Base-by-base conservation (phyloP, 2,113 vertebrate genomes). In the Dipodomys ordii region DNA sequence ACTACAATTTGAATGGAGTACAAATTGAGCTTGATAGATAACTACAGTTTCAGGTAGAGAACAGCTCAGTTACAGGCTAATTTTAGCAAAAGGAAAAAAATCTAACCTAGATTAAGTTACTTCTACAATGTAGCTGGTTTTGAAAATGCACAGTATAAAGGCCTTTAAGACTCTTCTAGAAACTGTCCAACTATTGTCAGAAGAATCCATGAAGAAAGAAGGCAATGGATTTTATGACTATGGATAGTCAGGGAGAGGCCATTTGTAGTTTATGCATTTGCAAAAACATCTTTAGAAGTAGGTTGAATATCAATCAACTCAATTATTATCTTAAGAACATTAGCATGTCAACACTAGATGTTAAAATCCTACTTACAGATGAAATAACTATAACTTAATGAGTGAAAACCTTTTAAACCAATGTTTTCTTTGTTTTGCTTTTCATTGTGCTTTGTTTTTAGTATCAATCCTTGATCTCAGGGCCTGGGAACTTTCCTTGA, bases 111-210 rank as follows among this genome's bases (percentile, higher is more conserved):
- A 32, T 81, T 57, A 93, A 87, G 3, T 28, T 46, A 67, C 15
- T 83, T 12, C 68, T 93, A 10, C 46, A 89, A 81, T 13, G 10
- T 78, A 87, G 39, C 30, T 93, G 23, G 35, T 23, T 46, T 62
- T 78, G 77, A 95, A 78, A 72, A 72, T 77, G 65, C 13, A 84
- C 22, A 83, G 20, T 69, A 57, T 72, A 49, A 80, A 28, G 64
- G 62, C 19, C 28, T 68, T 80, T 77, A 87, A 81, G 81, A 95
- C 65, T 27, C 72, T 81, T 90, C 35, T 92, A 46, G 64, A 93
- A 82, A 12, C 68, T 82, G 68, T 87, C 88, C 95, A 82, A 90
- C 18, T 65, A 46, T 6, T 73, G 16, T 84, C 57, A 92, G 12
- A 60, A 78, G 25, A 90, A 46, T 74, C 69, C 15, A 22, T 60